phyloP scores from a whole-genome alignment of 2,888 invertebrate species.

The Zaprionus obscuricornis region DNA sequence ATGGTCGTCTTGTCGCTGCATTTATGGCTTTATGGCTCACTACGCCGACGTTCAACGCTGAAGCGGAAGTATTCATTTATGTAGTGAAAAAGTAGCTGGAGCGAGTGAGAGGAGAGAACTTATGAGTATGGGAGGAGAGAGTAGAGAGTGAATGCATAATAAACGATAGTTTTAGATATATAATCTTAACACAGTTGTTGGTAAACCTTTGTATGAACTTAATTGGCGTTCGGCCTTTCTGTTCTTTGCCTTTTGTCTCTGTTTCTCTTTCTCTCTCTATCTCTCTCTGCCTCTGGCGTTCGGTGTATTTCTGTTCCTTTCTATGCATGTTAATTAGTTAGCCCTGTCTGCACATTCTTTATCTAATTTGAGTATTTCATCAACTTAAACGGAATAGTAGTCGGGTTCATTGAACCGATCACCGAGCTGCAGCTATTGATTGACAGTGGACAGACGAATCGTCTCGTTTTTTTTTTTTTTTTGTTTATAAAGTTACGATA shows the following conservation, averaged over 20 bases:
- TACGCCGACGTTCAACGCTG: conserved; percentile 48
- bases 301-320: conserved; percentile 8
- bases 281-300: neutral
- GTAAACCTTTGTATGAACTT: conserved; percentile 33
- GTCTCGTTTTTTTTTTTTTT: conserved; percentile 6
- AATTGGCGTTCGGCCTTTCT: conserved; percentile 27
- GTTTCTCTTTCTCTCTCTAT: no score
- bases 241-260: conserved; percentile 18
- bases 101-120: no score
- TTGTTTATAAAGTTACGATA: conserved; percentile 35
- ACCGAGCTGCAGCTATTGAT: conserved; percentile 66
- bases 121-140: no score
- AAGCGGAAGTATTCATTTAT: conserved; percentile 71
- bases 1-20: conserved; percentile 70
- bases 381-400: conserved; percentile 53
- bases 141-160: no score
- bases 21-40: conserved; percentile 76
- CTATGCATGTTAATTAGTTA: conserved; percentile 63
- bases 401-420: conserved; percentile 52
- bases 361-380: conserved; percentile 69
- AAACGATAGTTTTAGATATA: conserved; percentile 53
- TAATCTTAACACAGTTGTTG: conserved; percentile 44
- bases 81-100: no score
- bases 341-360: conserved; percentile 56
- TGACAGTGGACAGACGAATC: conserved; percentile 66